phyloP scores from a whole-genome alignment of 1,140 invertebrate genomes.

The Phenacoccus solenopsis region DNA sequence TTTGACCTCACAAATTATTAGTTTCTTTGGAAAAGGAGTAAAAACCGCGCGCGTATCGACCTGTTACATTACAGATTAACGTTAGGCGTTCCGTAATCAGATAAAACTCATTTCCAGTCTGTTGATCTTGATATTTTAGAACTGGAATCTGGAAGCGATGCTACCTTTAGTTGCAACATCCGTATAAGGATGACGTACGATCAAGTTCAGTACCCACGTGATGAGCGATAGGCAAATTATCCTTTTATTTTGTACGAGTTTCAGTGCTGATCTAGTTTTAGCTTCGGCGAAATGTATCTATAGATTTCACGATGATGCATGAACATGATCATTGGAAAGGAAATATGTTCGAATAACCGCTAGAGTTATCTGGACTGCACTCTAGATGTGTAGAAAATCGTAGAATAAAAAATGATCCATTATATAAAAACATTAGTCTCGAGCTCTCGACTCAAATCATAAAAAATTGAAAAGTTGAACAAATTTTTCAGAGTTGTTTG shows the following conservation, averaged over 20 bases:
- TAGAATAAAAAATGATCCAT: no score
- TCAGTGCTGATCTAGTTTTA: not conserved
- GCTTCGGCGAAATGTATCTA: not conserved
- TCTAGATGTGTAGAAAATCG: no score
- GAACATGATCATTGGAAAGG: no score
- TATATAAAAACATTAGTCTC: no score
- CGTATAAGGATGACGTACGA: not conserved
- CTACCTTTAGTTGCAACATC: constrained; percentile 1
- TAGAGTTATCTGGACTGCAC: no score
- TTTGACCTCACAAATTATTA: not conserved
- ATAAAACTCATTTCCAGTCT: constrained; percentile 2
- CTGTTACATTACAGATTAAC: constrained; percentile 2
- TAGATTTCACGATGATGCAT: no score
- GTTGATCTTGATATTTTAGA: constrained; percentile 3
- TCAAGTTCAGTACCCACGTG: constrained; percentile 1
- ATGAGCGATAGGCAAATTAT: not conserved
- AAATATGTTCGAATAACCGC: no score
- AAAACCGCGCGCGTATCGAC: not conserved
- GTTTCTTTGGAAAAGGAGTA: not conserved
- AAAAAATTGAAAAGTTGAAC: no score
- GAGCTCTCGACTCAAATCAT: no score
- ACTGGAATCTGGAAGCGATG: not conserved
- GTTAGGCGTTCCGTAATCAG: not conserved
- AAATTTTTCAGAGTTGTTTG: no score
- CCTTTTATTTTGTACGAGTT: not conserved